phyloP scores from a whole-genome alignment of 2,888 invertebrate genomes.

The Diploptera punctata region DNA sequence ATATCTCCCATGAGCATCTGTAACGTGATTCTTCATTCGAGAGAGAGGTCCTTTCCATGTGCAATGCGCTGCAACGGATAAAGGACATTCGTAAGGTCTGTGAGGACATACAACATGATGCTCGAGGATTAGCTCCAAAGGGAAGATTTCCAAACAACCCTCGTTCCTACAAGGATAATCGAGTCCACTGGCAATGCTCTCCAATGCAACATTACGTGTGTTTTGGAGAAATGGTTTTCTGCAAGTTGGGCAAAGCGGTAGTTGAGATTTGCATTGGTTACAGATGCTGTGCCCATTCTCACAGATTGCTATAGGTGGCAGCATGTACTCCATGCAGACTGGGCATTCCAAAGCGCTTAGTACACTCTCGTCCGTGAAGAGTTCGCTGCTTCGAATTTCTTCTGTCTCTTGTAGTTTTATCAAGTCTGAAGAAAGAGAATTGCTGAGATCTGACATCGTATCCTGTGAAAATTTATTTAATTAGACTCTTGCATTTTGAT shows the following conservation, averaged over 20 bases:
- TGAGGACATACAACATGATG: not conserved
- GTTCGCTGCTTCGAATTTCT: too few species aligned
- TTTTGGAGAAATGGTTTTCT: conserved; percentile 53
- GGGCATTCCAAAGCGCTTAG: conserved; percentile 65
- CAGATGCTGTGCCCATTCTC: conserved; percentile 69
- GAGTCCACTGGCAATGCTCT: not conserved
- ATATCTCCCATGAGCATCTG: not conserved
- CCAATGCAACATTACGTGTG: conserved; percentile 8
- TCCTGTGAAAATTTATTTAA: not conserved
- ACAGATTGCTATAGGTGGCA: conserved; percentile 67
- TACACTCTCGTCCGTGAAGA: conserved; percentile 46
- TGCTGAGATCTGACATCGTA: too few species aligned
- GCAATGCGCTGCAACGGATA: not conserved
- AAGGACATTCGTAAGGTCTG: not conserved
- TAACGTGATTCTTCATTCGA: not conserved
- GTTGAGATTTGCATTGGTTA: conserved; percentile 61
- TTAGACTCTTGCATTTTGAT: too few species aligned
- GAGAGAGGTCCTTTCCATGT: not conserved
- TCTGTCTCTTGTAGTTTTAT: too few species aligned
- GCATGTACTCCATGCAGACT: conserved; percentile 67
- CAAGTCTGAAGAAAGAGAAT: too few species aligned
- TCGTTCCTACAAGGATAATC: conserved; percentile 24
- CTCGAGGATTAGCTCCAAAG: not conserved
- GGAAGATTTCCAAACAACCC: not conserved
- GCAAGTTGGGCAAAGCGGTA: conserved; percentile 65